phyloP scores from a whole-genome alignment of 2,113 vertebrate genomes.

The Bubo scandiacus region DNA sequence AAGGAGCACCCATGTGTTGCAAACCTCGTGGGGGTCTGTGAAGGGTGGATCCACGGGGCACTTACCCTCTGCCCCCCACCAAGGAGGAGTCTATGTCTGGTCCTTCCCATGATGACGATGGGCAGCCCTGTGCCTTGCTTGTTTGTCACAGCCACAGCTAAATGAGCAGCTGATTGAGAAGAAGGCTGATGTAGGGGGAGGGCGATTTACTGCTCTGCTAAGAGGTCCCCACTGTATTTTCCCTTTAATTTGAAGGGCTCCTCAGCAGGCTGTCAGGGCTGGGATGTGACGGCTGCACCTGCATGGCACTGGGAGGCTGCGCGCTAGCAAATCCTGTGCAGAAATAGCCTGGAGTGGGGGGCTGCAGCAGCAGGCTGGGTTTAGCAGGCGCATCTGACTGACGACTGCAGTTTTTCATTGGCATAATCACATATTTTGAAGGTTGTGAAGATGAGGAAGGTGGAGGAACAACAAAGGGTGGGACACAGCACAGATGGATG shows the following conservation, averaged over 20 bases:
- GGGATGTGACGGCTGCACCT: neutral
- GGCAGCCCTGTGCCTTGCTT: neutral
- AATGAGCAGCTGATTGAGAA: neutral
- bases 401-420: neutral
- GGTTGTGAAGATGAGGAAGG: neutral
- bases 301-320: neutral
- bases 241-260: neutral
- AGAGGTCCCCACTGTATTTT: neutral
- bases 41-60: neutral
- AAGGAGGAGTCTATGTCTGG: neutral
- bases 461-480: neutral
- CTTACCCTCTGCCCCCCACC: neutral
- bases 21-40: neutral
- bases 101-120: rapidly evolving
- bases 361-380: neutral
- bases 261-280: neutral
- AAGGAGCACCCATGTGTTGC: rapidly evolving
- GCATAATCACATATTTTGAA: neutral
- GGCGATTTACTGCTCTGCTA: neutral
- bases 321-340: neutral
- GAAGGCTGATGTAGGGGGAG: neutral
- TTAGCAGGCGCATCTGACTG: neutral
- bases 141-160: neutral
- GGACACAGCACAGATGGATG: neutral
- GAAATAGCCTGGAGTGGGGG: neutral